Evolutionary conservation across 53 echinoderm and acorn worm genomes (phyloP), one percentile per base, ranked within the genome.

Genomic region (Echinarachnius parma): DNA sequence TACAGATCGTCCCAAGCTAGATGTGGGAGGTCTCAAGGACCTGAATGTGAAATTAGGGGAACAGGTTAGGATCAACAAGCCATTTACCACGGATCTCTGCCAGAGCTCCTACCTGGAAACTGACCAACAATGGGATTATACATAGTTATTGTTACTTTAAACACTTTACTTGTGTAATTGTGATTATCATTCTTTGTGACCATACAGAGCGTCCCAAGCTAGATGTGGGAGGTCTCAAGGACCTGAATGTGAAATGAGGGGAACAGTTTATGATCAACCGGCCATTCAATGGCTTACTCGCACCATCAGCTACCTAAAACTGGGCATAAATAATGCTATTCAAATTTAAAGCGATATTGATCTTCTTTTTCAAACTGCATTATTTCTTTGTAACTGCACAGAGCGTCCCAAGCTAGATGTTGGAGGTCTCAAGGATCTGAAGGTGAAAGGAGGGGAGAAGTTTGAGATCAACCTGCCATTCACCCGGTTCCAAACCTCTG

Each of bases 31-130:
- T 11, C 77, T 98, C 26, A 88, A 86, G n/a, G 90, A 98, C 81
- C 49, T 98, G 48, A 98, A 98, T 60, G 91, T 98, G 26, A 98
- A 98, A 68, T 91, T 85, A 30, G 98, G 98, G 0, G 98, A 98
- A 52, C 77, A 76, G 21, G 88, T 98, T 81, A 83, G 88, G 66
- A 76, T 98, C 58, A 56, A 79, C 15, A 86, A 92, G 8, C 53
- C 69, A 3, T 92, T 92, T 77, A 91, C 98, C 7, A n/a, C 91
- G 98, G 8, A 61, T 98, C 31, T 91, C 98, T 16, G 61, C 78
- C 21, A 91, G 91, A 15, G 78, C 72, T 5, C 67, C 91, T 53
- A 85, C 63, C 31, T 98, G 98, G 98, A 82, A 85, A n/a, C n/a
- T n/a, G n/a, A n/a, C n/a, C n/a, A n/a, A n/a, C n/a, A n/a, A n/a